Evolutionary conservation across 92 coral and sea anemone genomes (phyloP), one percentile per base, ranked within the genome.

Genomic region (Nematostella vectensis): DNA sequence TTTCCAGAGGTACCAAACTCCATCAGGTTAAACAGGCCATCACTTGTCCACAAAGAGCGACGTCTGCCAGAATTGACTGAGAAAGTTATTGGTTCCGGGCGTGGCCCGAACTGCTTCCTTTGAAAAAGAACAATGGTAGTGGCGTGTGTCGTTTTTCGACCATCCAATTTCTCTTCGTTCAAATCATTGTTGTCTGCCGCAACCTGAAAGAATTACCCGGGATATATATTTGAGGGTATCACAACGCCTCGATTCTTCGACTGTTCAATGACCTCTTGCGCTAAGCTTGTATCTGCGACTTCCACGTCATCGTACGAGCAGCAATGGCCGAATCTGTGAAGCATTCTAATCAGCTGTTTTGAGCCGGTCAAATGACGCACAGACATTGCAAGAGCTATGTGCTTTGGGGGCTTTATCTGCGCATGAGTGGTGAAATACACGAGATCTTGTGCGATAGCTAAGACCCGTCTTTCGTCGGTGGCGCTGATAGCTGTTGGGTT

Each of bases 161-260:
- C 83, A 57, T 81, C 89, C 0, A 81, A 52, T 13, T 79, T 81
- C 36, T 81, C 80, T 55, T 70, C 83, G 24, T 65, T 76, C 16
- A 82, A 2, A 27, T 76, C 82, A 31, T 76, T 75, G 65, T 69
- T 81, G 40, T 81, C 79, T 15, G 56, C 64, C 1, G 79, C 83
- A 2, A 60, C 62, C 31, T 83, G 85, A 0, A 77, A 45, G 22
- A 83, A 83, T 15, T 23, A 36, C 1, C 85, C 91, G 25, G 91
- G 74, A 11, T 43, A 19, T 11, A 72, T 72, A 24, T 77, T 77
- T 11, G 83, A 61, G 26, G 83, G 89, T 1, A 57, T 31, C 2
- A 54, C 67, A 18, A 48, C 71, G 13, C 72, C 81, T 2, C 16
- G 43, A 25, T 61, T 29, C 55, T 67, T 63, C 1, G 87, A 54